phyloP scores from a whole-genome alignment of 1,140 invertebrate species.

The Armadillidium nasatum region DNA sequence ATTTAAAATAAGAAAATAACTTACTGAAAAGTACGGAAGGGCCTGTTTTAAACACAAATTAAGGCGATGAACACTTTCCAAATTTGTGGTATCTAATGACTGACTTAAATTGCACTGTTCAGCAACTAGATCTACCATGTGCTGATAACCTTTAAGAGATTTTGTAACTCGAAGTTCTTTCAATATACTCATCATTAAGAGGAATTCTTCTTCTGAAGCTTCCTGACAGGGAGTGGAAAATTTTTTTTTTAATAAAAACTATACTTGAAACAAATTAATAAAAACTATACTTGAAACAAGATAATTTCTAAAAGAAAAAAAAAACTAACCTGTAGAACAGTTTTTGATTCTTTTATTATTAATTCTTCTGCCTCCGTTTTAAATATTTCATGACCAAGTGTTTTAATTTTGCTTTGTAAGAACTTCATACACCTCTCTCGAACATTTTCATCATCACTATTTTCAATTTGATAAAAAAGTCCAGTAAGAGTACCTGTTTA shows the following conservation, averaged over 20 bases:
- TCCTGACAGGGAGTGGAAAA: constrained; percentile 62
- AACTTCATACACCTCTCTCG: constrained; percentile 86
- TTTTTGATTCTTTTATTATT: constrained; percentile 78
- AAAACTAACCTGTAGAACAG: constrained; percentile 55
- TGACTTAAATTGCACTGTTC: constrained; percentile 74
- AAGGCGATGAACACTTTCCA: constrained; percentile 72
- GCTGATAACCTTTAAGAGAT: constrained; percentile 74
- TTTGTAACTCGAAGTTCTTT: constrained; percentile 71
- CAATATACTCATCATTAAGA: constrained; percentile 79
- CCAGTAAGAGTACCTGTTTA: constrained; percentile 67
- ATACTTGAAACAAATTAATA: too few species aligned
- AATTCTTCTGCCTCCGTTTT: constrained; percentile 82
- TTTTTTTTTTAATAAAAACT: too few species aligned
- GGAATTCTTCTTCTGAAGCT: constrained; percentile 86
- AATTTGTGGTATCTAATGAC: constrained; percentile 68
- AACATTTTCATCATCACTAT: constrained; percentile 64
- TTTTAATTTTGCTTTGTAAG: constrained; percentile 73
- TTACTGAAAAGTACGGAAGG: constrained; percentile 80
- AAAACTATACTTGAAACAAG: too few species aligned
- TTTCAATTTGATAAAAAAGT: constrained; percentile 79
- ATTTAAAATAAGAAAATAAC: constrained; percentile 48
- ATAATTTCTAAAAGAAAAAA: neutral
- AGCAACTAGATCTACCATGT: constrained; percentile 75
- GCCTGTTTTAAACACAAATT: constrained; percentile 79
- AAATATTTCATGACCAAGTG: constrained; percentile 68